Evolutionary conservation across 2,113 vertebrate species (phyloP).

Genomic region (Hippocampus guttulatus): DNA sequence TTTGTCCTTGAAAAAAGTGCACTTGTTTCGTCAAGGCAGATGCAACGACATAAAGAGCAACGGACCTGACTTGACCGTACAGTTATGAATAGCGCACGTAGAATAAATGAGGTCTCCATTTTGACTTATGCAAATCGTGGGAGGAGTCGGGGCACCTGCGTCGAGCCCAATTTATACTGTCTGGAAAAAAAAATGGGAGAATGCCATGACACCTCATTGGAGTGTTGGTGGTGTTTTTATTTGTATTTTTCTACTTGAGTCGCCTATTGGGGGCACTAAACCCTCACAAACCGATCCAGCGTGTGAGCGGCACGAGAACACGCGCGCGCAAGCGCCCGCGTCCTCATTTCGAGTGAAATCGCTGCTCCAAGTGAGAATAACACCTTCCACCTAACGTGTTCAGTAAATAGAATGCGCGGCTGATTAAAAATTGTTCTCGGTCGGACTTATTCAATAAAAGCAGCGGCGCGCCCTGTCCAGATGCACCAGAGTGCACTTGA

Average conservation of each 20-base stretch:
- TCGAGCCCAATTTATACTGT: background rate
- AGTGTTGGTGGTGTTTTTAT: background rate
- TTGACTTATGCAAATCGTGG: background rate
- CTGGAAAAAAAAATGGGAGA: background rate
- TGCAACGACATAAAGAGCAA: background rate
- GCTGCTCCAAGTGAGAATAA: conserved; percentile 21
- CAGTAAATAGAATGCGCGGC: conserved; percentile 43
- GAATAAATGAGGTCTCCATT: background rate
- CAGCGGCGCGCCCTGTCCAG: conserved; percentile 33
- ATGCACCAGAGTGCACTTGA: conserved; percentile 38
- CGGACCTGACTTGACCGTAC: background rate
- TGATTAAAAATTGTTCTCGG: conserved; percentile 32
- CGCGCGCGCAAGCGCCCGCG: background rate
- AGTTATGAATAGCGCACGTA: background rate
- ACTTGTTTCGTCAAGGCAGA: background rate
- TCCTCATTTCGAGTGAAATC: conserved; percentile 23
- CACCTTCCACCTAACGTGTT: conserved; percentile 44
- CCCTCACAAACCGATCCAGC: conserved; percentile 44
- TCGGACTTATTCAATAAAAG: conserved; percentile 44
- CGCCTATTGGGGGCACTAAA: conserved; percentile 68
- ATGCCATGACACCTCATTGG: background rate
- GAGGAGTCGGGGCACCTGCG: background rate
- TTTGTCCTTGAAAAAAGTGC: background rate
- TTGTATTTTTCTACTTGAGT: background rate
- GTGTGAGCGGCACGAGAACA: conserved; percentile 21